Evolutionary conservation across 2,797 vertebrate species (phyloP).

Genomic region (Macropodus opercularis): DNA sequence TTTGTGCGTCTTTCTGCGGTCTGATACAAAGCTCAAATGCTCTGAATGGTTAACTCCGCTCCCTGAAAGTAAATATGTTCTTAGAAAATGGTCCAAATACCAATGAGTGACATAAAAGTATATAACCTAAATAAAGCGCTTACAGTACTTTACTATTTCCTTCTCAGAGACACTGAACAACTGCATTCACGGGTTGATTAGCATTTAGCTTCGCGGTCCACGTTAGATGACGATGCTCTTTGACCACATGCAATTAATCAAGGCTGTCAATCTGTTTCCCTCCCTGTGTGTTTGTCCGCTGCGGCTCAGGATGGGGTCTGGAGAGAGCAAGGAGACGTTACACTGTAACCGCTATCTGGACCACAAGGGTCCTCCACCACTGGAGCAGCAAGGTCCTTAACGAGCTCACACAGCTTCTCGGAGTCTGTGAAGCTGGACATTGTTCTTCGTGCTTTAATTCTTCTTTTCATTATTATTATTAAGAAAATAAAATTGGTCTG

Average conservation of each 20-base stretch:
- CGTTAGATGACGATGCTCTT: not conserved
- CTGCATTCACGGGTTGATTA: not conserved
- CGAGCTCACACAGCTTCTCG: not conserved
- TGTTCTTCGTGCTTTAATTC: no score
- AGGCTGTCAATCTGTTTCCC: not conserved
- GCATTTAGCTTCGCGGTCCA: not conserved
- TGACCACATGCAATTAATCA: not conserved
- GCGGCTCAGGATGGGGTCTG: slow-evolving; percentile 66
- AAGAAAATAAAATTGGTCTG: not conserved
- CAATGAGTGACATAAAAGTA: no score
- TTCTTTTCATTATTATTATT: not conserved
- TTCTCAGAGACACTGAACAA: not conserved
- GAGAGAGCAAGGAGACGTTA: slow-evolving; percentile 72
- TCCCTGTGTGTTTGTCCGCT: slow-evolving; percentile 3
- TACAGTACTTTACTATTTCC: not conserved
- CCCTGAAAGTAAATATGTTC: not conserved
- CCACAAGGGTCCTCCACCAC: slow-evolving; percentile 68
- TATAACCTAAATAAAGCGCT: not conserved
- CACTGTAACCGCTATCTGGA: slow-evolving; percentile 74
- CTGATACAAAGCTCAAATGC: no score
- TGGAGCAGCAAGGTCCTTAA: slow-evolving; percentile 64
- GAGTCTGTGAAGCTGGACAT: not conserved
- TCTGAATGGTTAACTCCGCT: not conserved
- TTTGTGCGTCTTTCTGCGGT: no score
- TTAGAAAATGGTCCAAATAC: not conserved